phyloP scores from a whole-genome alignment of 1,140 invertebrate genomes.

The Ruditapes philippinarum region DNA sequence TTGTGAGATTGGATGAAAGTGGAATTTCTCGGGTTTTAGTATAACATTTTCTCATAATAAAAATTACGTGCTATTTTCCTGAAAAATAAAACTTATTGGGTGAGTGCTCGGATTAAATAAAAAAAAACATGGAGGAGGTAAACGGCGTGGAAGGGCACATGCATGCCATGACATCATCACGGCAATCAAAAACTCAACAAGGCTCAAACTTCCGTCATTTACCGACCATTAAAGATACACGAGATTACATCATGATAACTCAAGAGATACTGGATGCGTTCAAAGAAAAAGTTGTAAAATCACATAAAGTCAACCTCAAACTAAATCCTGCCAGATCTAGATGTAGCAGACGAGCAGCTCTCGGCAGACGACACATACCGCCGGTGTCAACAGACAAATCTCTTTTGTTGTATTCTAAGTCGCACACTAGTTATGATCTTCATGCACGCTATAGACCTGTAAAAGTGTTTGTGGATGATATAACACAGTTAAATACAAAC shows the following conservation, averaged over 20 bases:
- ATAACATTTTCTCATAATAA: neutral
- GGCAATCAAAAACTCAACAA: neutral
- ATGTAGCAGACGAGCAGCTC: neutral
- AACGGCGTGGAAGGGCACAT: neutral
- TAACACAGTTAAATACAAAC: neutral
- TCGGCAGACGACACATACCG: neutral
- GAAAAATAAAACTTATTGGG: too few relatives aligned
- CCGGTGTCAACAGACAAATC: neutral
- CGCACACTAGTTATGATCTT: constrained; percentile 28
- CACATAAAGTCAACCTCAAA: constrained; percentile 39
- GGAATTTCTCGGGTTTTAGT: neutral
- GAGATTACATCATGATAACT: constrained; percentile 56
- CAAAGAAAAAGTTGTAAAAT: constrained; percentile 43
- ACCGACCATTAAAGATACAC: constrained; percentile 4
- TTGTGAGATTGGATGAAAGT: neutral
- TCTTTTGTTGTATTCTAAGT: neutral
- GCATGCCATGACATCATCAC: neutral
- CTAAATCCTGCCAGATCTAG: constrained; percentile 29
- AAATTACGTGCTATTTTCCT: too few relatives aligned
- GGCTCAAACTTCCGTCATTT: neutral
- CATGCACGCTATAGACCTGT: constrained; percentile 24
- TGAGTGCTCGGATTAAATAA: too few relatives aligned
- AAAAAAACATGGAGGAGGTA: constrained; percentile 2
- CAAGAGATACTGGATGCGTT: constrained; percentile 58
- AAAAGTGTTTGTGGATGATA: constrained; percentile 57